Evolutionary conservation across 1,140 invertebrate species (phyloP), one percentile per base, ranked within the genome.

Genomic region (Bombus consobrinus): DNA sequence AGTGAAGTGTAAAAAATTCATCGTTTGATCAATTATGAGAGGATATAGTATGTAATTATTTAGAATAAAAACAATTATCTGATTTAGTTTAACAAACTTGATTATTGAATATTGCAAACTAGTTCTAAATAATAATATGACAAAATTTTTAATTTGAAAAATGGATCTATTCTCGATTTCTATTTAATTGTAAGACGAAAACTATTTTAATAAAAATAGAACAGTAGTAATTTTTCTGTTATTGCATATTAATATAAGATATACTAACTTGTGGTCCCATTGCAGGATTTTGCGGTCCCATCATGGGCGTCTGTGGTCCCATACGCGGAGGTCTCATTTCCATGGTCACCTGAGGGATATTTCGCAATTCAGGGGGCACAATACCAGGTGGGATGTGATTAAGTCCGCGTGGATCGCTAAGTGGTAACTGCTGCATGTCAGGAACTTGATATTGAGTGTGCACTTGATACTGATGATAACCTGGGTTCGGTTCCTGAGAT

Each of bases 401-500:
- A 37, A 94, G 86, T 85, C 92, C 92, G 34, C 94, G 91, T 28
- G 92, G 90, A 77, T 95, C 93, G 43, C 93, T 91, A 34, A 94
- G 88, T 76, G 94, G 92, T 69, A 94, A 85, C 79, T 93, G 93
- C 78, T 95, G 94, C 91, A 93, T 93, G 39, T 94, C 94, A 59
- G 94, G 93, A 82, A 94, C 92, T 88, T 94, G 94, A 86, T 93
- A 94, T 39, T 94, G 94, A 37, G 94, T 93, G 73, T 94, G 93
- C 43, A 94, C 87, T 79, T 94, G 94, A 41, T 94, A 95, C 28
- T 93, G 93, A 74, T 94, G 93, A 66, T 93, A 95, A 57, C 87
- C 92, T 13, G 92, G 89, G 53, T 91, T 85, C 18, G 86, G 74
- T 71, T 95, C 94, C 47, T 94, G 93, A 4, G 91, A 89, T 13